phyloP scores from a whole-genome alignment of 2,113 vertebrate genomes.

The Corapipo altera region DNA sequence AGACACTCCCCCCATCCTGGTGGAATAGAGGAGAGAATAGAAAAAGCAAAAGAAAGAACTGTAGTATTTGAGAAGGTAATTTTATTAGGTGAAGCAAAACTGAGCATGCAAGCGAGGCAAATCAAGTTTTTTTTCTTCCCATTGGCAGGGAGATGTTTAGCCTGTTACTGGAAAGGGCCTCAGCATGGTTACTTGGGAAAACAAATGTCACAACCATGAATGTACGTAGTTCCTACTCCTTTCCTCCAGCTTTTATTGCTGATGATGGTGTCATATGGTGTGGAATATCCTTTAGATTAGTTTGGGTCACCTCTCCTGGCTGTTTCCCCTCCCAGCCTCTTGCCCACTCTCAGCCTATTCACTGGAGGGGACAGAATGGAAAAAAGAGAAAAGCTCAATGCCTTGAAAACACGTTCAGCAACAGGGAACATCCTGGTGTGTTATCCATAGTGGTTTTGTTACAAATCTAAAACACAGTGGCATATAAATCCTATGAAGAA shows the following conservation, averaged over 20 bases:
- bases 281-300: neutral
- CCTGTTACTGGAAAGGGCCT: neutral
- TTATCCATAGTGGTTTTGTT: neutral
- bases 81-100: neutral
- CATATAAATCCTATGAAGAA: neutral
- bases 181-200: neutral
- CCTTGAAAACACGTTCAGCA: neutral
- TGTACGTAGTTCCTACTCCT: neutral
- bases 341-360: neutral
- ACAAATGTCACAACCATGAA: neutral
- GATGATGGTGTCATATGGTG: neutral
- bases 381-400: neutral
- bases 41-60: neutral
- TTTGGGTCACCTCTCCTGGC: neutral
- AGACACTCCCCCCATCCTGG: rapidly evolving
- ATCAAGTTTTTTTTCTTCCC: neutral
- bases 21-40: neutral
- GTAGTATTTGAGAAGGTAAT: neutral
- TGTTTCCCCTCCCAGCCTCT: neutral
- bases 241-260: neutral
- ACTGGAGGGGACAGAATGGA: neutral
- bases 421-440: neutral
- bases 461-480: neutral
- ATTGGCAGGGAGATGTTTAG: neutral
- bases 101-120: neutral